A percentile compares a stretch with the other conserved stretches of the same genome.
phyloP scores from a whole-genome alignment of 2,797 vertebrate species.

The Jordanella pulchra region DNA sequence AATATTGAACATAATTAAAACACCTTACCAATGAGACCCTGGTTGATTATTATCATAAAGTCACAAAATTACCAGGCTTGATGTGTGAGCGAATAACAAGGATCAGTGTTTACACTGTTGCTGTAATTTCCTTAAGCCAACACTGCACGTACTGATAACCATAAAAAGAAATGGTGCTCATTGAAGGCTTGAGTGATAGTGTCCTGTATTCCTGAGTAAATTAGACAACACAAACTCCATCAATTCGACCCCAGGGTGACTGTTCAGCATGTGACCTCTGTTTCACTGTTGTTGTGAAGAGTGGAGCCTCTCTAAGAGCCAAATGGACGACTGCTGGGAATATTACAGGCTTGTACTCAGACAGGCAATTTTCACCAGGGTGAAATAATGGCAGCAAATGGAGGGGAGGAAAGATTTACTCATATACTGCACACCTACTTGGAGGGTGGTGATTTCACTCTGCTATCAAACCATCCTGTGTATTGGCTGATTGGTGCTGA shows the following conservation, averaged over 20 bases:
- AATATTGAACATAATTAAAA: background rate
- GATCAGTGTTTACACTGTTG: constrained; percentile 47
- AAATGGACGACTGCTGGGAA: constrained; percentile 73
- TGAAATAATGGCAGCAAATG: constrained; percentile 73
- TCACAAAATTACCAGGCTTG: constrained; percentile 28
- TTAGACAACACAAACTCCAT: constrained; percentile 75
- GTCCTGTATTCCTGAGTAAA: constrained; percentile 64
- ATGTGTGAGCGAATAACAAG: constrained; percentile 35
- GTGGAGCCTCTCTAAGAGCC: constrained; percentile 49
- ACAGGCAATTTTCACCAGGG: constrained; percentile 75
- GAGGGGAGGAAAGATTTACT: constrained; percentile 62
- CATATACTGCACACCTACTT: constrained; percentile 61
- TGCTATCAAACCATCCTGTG: constrained; percentile 63
- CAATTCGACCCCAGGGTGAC: constrained; percentile 78
- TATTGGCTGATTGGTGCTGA: constrained; percentile 70
- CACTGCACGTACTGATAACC: constrained; percentile 36
- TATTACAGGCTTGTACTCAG: constrained; percentile 71
- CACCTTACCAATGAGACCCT: background rate
- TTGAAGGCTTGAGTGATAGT: constrained; percentile 40
- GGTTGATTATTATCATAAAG: constrained; percentile 3
- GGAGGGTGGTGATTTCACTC: constrained; percentile 70
- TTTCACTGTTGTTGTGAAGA: constrained; percentile 69
- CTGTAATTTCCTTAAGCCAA: constrained; percentile 37
- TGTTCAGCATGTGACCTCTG: constrained; percentile 62
- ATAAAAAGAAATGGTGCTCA: constrained; percentile 46